phyloP scores from a whole-genome alignment of 2,113 vertebrate genomes.

The Raja brachyura region DNA sequence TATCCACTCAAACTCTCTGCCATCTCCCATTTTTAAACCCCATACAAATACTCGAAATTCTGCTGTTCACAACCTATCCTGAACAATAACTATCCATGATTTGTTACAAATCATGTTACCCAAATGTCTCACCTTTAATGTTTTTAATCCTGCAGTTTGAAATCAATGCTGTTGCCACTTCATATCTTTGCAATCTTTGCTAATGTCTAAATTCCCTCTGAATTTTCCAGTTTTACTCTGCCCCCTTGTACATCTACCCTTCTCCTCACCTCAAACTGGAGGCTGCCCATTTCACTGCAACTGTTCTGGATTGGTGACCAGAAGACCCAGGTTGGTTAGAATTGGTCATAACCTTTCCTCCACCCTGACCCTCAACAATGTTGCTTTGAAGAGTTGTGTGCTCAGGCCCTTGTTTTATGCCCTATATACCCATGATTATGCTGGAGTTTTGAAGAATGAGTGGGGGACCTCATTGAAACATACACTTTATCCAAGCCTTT shows the following conservation, averaged over 20 bases:
- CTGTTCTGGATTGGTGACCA: too few relatives aligned
- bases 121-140: not conserved
- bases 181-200: not conserved
- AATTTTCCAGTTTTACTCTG: not conserved
- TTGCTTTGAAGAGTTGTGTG: too few relatives aligned
- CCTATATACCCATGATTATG: too few relatives aligned
- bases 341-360: too few relatives aligned
- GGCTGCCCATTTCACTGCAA: too few relatives aligned
- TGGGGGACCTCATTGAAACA: too few relatives aligned
- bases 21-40: not conserved
- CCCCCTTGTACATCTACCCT: not conserved
- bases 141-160: not conserved
- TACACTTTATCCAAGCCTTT: too few relatives aligned
- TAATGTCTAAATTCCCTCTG: not conserved
- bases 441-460: too few relatives aligned
- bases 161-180: not conserved
- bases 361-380: too few relatives aligned
- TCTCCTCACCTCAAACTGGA: not conserved
- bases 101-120: not conserved
- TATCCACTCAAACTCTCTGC: not conserved
- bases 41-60: not conserved
- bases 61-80: not conserved
- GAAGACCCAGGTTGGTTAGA: too few relatives aligned
- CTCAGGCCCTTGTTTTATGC: too few relatives aligned
- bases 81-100: not conserved